Conservation (phyloP, 2,797 vertebrate species). For the Schizopygopsis pylzovi region DNA sequence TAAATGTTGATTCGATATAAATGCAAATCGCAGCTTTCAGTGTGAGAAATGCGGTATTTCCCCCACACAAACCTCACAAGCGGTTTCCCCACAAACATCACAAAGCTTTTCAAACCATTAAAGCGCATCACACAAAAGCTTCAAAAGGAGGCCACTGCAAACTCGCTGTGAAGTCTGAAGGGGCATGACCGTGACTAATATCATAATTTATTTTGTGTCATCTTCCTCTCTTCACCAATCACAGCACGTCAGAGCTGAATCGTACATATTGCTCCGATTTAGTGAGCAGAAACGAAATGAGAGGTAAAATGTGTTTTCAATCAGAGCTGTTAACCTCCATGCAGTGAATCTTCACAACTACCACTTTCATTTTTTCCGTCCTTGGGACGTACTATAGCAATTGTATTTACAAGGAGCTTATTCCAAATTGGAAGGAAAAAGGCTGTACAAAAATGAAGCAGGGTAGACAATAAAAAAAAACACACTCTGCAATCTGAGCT, state of each 20-base stretch:
- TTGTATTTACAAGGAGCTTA: constrained; percentile 61
- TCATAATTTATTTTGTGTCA: constrained; percentile 40
- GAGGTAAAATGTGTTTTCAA: constrained; percentile 60
- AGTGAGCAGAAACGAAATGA: constrained; percentile 49
- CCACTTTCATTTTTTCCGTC: constrained; percentile 61
- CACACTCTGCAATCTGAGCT: constrained; percentile 55
- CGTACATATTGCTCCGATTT: constrained; percentile 44
- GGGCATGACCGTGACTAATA: constrained; percentile 39
- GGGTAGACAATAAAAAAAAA: constrained; percentile 34
- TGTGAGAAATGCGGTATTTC: constrained; percentile 26
- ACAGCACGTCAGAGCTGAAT: constrained; percentile 34
- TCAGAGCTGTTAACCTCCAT: constrained; percentile 54
- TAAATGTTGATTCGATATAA: constrained; percentile 15
- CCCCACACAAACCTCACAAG: background rate
- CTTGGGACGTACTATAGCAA: constrained; percentile 60
- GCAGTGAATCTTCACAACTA: constrained; percentile 56
- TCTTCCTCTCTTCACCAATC: constrained; percentile 19
- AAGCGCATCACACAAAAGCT: constrained; percentile 26
- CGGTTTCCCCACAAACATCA: constrained; percentile 1
- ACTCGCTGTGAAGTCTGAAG: constrained; percentile 30
- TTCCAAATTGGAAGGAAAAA: constrained; percentile 61
- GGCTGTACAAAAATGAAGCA: constrained; percentile 43
- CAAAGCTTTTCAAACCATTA: constrained; percentile 33
- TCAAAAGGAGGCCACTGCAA: constrained; percentile 34
- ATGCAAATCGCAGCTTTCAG: constrained; percentile 21